Base-by-base conservation (phyloP, 2,797 vertebrate species). In the Spinibarbus caldwelli region DNA sequence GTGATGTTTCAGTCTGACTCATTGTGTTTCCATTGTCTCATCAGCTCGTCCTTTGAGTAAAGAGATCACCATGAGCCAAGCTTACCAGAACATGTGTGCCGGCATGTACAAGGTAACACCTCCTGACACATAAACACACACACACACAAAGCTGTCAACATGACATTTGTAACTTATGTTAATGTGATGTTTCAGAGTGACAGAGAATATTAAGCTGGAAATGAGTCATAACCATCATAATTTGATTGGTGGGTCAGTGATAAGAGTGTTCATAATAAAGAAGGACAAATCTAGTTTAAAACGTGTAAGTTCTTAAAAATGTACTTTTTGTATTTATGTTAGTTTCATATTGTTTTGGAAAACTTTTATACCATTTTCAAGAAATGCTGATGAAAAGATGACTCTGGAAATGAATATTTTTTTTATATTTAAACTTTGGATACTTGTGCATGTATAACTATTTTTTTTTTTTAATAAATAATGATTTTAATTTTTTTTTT, bases 71-170 rank as follows among this genome's bases (percentile, higher is more conserved):
- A 97, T 99, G 97, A 99, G 97, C 92, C 98, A 99, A 88, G 98
- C 97, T 0, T 99, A 99, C 92, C 98, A 99, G 95, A 99, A 99
- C 90, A 99, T 99, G 98, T 99, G 98, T 85, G 98, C 98, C 85
- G 98, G 98, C 87, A 99, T 99, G 98, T 99, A 99, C 92, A 99
- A 99, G 96, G 98, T 99, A 94, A 71, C 36, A 49, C 9, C 5
- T 31, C 5, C 9, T 19, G 73, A 67, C 5, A n/a, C 59, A 75
- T 19, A 54, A 41, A 68, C 6, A 19, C 6, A 31, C 5, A n/a
- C 59, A 73, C 19, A 54, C 47, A 19, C 7, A 31, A 26, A 36
- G 6, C 45, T 52, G 45, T 31, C 43, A 6, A 15, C 6, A 23
- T 15, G 6, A 12, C 6, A 19, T 72, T 26, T 17, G 14, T n/a